Evolutionary conservation across 2,888 invertebrate genomes (phyloP), one percentile per base, ranked within the genome.

Genomic region (Thalpophila matura): DNA sequence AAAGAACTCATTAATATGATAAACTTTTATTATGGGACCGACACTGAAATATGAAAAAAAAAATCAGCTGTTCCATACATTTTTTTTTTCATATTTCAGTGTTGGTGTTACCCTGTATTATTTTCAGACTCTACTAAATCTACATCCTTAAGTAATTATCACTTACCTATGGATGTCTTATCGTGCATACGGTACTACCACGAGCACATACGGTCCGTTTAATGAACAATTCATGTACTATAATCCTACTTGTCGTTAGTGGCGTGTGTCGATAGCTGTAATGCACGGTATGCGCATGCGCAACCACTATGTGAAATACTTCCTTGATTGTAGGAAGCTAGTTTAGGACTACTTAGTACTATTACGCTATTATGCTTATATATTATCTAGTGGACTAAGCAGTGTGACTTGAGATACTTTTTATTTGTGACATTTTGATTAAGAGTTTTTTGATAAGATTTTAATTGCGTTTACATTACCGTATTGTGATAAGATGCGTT

Each of bases 191-290:
- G 40, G 71, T 87, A 87, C 86, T 64, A 77, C 79, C 82, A 83
- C 59, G 71, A 53, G 67, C 77, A 80, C 81, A 84, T 82, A 85
- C 80, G 83, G 74, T 79, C 80, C 79, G 82, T 84, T 82, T 88
- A 89, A 89, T 89, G 89, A 89, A 88, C 88, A 88, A 88, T 88
- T 85, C 88, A 79, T 88, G 89, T 88, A 76, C 82, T 79, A 79
- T 87, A 83, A 85, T 87, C 81, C 83, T 78, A 84, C 86, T 85
- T 85, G 67, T 77, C 80, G 80, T 80, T 83, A 82, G 65, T 79
- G 73, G 66, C 76, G 69, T 74, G 74, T 77, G 74, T 79, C 72
- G 78, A 77, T 78, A 80, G 50, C 61, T 64, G 73, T 74, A 67
- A 69, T 70, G 62, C 61, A 58, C 31, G 64, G 58, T 37, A 73